Base-by-base conservation (phyloP, 2,113 vertebrate genomes). In the Chitala chitala region DNA sequence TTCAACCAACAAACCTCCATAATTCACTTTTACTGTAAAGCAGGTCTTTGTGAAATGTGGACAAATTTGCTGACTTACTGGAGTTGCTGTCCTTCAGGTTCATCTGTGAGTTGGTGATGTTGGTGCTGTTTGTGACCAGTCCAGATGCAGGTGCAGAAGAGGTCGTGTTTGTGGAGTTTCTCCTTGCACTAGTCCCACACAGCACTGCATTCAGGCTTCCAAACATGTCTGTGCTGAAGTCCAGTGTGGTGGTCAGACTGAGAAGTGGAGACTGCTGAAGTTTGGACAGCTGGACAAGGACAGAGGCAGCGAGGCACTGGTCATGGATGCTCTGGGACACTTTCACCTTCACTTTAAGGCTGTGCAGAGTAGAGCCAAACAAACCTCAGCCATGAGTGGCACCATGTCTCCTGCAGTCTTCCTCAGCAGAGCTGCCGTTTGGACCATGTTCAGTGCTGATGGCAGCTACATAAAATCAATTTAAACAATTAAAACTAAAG, bases 121-220 rank as follows among this genome's bases (percentile, higher is more conserved):
- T 29, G 7, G 46, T 40, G 8, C 8, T 3, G 38, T 77, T 66
- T 7, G 9, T 22, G 66, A 20, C 75, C 55, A 17, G 68, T 72
- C 38, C 31, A 5, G 66, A 9, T 63, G 77, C 68, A 17, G 38
- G 46, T 5, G 76, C 74, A 61, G 61, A 29, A 31, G 38, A 20
- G 55, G 75, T 75, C 54, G 56, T 26, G 6, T 75, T 81, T 72
- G 79, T 82, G 55, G 80, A 83, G 63, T 82, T 86, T 38, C 38
- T 72, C 64, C 68, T 78, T 4, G 78, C 3, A 42, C 75, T 17
- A 36, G 69, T 81, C 38, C 82, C 81, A 71, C 89, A 90, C 40
- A 90, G 75, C 2, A 90, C 53, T 79, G 68, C 78, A 72, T 76
- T 87, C 42, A 89, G 9, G 61, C 85, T 87, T 73, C 81, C 84